Percentiles rank a stretch among this genome's conserved stretches.
Conservation (phyloP, 2,888 invertebrate species). For the Meandrusa payeni region DNA sequence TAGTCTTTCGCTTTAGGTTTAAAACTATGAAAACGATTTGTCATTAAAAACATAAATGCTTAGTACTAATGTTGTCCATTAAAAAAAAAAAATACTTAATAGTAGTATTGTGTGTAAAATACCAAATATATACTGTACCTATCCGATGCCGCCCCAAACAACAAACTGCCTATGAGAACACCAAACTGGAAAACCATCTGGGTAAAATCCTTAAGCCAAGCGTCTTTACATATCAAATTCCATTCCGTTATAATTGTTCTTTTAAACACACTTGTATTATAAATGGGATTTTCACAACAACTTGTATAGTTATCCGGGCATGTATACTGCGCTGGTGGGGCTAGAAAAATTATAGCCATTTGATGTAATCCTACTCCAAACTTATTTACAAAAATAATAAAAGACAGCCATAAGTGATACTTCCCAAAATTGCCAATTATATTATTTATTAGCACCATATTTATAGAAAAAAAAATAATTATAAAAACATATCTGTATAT, state of each 20-base stretch:
- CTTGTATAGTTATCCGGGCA: conserved; percentile 45
- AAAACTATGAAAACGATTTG: no score
- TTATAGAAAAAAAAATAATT: no score
- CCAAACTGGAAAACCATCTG: conserved; percentile 89
- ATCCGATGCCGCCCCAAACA: conserved; percentile 87
- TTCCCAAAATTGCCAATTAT: conserved; percentile 63
- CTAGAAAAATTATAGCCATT: conserved; percentile 74
- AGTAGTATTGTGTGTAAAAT: no score
- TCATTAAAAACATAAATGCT: no score
- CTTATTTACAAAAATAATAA: conserved; percentile 63
- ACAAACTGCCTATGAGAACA: conserved; percentile 84
- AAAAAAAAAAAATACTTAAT: no score
- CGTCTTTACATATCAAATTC: conserved; percentile 84
- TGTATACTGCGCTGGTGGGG: conserved; percentile 55
- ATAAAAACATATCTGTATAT: no score
- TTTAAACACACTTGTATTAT: conserved; percentile 82
- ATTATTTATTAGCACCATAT: conserved; percentile 52
- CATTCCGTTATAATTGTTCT: conserved; percentile 87
- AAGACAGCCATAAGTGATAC: conserved; percentile 61
- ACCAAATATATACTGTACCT: conserved; percentile 65
- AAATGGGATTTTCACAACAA: conserved; percentile 79
- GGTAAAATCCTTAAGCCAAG: conserved; percentile 83
- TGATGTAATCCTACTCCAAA: conserved; percentile 76
- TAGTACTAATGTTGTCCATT: no score
- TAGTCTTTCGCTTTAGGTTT: no score